phyloP scores from a whole-genome alignment of 2,888 invertebrate genomes.

The Clepsis dumicolana region DNA sequence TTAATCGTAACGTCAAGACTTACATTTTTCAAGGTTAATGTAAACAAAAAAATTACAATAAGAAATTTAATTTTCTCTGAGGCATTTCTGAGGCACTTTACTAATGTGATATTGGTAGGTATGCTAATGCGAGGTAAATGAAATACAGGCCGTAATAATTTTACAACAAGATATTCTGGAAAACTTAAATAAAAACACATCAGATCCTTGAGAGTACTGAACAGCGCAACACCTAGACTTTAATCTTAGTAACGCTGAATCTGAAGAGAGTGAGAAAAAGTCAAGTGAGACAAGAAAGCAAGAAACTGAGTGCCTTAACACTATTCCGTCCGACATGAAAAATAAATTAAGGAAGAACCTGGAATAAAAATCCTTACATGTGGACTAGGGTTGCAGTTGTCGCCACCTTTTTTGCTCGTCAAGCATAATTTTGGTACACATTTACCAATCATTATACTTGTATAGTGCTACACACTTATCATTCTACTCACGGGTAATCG shows the following conservation, averaged over 20 bases:
- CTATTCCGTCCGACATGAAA: too few relatives aligned
- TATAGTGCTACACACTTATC: not conserved
- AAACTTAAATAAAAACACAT: not conserved
- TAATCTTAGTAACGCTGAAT: not conserved
- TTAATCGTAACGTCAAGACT: not conserved
- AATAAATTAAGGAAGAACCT: too few relatives aligned
- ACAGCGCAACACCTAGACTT: not conserved
- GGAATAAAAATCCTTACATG: too few relatives aligned
- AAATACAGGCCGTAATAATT: not conserved
- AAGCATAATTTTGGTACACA: not conserved
- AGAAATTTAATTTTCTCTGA: not conserved
- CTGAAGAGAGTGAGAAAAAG: not conserved
- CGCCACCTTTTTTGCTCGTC: not conserved
- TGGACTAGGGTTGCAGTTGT: too few relatives aligned
- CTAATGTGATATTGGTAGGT: not conserved
- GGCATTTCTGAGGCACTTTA: not conserved
- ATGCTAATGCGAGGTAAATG: conserved; percentile 5
- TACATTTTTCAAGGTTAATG: not conserved
- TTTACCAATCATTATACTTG: too few relatives aligned
- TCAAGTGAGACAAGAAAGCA: too few relatives aligned
- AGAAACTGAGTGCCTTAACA: too few relatives aligned
- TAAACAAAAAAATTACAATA: not conserved
- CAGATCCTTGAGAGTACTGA: not conserved
- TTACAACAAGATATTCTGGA: not conserved
- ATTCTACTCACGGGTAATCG: not conserved